Base-by-base conservation (phyloP, 2,888 invertebrate genomes). In the Seira musarum region DNA sequence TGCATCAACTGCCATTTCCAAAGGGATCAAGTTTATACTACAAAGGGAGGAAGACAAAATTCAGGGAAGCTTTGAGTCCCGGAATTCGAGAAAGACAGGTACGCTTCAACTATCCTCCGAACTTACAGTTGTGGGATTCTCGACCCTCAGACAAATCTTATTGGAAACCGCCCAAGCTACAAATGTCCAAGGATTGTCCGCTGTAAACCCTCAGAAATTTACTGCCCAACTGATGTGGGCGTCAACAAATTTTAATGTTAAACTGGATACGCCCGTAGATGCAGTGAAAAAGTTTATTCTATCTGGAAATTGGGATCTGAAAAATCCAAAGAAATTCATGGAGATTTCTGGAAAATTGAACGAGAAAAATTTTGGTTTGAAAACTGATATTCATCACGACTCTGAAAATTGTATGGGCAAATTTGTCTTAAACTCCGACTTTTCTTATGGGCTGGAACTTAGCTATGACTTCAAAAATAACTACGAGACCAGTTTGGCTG, bases 241-340 rank as follows among this genome's bases (percentile, higher is more conserved):
- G 8, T 30, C 81, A 0, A 46, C 74, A 0, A 79, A 77, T 30
- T 73, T 82, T 6, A 81, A 83, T 2, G 49, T 85, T 2, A 67
- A 78, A 40, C 57, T 87, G 15, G 66, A 82, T 10, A 87, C 87
- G 5, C 87, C 87, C 1, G 80, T 87, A 6, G 70, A 80, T 40
- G 69, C 73, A 1, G 80, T 85, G 25, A 85, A 86, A 46, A 68
- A 69, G 6, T 19, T 86, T 10, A 66, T 81, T 1, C 70, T 84
- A 1, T 64, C 79, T n/a, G 85, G 83, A 2, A 79, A 84, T 24
- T 82, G 86, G 82, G 84, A 87, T 46, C 17, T 85, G 53, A 70
- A 74, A 21, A 68, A 83, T 8, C 68, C 76, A n/a, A 83, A 67
- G 19, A 86, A 85, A 30, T 81, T 70, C 53, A 65, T 80, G 13